These are phyloP conservation scores for Rhopalosiphum nymphaeae DNA, from an alignment of 2,888 invertebrate genomes.

Conservation along the genomic window DNA sequence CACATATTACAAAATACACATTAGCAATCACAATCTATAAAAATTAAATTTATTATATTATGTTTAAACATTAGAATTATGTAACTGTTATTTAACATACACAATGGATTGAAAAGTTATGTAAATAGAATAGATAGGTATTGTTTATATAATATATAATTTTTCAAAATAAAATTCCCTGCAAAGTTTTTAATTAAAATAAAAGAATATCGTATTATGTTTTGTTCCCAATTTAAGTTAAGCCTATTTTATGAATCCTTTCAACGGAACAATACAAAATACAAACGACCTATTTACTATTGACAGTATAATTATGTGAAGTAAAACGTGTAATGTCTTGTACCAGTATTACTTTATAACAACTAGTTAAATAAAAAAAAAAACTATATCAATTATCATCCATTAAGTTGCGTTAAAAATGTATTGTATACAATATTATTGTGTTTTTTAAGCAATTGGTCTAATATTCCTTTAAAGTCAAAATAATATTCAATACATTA, in stretches of 20 bases:
- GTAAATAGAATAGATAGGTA: neutral
- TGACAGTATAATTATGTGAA: neutral
- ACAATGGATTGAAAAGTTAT: neutral
- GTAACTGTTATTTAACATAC: neutral
- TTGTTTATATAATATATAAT: neutral
- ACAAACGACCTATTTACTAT: neutral
- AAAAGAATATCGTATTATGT: slow-evolving; percentile 15
- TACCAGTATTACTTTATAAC: neutral
- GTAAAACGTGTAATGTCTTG: neutral
- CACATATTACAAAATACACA: neutral
- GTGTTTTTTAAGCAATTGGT: neutral
- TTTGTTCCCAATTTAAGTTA: neutral
- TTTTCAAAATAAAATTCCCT: neutral
- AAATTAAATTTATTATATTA: neutral
- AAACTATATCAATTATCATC: neutral
- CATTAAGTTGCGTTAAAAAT: neutral
- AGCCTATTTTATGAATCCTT: slow-evolving; percentile 5
- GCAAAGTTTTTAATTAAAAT: slow-evolving; percentile 29
- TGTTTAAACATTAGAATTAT: neutral
- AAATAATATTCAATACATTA: neutral
- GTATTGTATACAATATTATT: neutral
- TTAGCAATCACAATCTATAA: neutral
- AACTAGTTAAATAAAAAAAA: neutral
- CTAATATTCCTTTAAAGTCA: neutral
- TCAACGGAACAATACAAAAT: neutral